phyloP scores from a whole-genome alignment of 1,140 invertebrate species.

The Zaprionus camerounensis region DNA sequence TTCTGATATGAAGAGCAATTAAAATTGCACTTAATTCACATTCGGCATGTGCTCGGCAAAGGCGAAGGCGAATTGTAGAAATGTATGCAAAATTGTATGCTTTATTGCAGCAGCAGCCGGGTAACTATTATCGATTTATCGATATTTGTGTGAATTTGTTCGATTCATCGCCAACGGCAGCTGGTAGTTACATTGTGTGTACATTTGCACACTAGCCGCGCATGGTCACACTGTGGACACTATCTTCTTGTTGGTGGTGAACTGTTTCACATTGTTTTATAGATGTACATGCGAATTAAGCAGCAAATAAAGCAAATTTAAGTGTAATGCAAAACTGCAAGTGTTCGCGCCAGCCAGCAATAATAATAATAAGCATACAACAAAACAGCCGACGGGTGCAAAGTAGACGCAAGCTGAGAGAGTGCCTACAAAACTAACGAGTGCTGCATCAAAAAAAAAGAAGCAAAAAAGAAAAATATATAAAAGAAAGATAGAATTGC shows the following conservation, averaged over 20 bases:
- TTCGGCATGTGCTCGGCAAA: not conserved
- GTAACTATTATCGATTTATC: conserved; percentile 2
- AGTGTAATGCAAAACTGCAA: conserved; percentile 57
- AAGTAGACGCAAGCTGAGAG: conserved; percentile 11
- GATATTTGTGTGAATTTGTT: not conserved
- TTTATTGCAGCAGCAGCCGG: not conserved
- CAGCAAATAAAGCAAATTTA: conserved; percentile 46
- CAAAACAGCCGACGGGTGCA: conserved; percentile 22
- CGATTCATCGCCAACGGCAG: conserved; percentile 26
- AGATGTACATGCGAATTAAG: conserved; percentile 59
- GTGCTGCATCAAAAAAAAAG: conserved; percentile 31
- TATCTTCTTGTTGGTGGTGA: conserved; percentile 48
- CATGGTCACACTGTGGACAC: conserved; percentile 39
- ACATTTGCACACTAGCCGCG: not conserved
- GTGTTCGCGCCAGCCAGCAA: conserved; percentile 39
- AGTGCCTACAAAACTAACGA: conserved; percentile 33
- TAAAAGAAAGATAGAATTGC: conserved; percentile 37
- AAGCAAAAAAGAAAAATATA: conserved; percentile 16
- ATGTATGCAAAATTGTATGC: not conserved
- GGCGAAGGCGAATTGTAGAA: not conserved
- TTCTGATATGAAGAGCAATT: not conserved
- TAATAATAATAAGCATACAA: conserved; percentile 30
- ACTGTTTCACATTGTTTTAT: conserved; percentile 61
- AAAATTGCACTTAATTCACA: not conserved
- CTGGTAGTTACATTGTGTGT: not conserved